Evolutionary conservation across 2,113 vertebrate species (phyloP).

Genomic region (Terrapene triunguis): DNA sequence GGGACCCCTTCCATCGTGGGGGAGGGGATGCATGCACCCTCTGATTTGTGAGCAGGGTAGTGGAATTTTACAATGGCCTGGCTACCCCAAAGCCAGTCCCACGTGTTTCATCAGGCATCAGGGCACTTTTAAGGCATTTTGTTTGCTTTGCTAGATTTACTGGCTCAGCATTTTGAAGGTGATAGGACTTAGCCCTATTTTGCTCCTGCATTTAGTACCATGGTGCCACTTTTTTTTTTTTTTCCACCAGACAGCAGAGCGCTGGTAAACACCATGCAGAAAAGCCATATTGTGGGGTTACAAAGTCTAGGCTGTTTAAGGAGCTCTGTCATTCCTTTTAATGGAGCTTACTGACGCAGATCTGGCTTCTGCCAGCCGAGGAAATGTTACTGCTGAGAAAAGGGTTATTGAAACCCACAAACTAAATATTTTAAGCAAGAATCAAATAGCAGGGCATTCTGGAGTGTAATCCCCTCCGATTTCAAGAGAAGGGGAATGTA

Average conservation of each 20-base stretch:
- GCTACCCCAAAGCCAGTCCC: background rate
- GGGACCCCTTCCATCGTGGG: accelerated
- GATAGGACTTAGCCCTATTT: slow-evolving; percentile 55
- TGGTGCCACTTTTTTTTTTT: background rate
- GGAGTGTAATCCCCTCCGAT: slow-evolving; percentile 52
- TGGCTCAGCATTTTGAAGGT: background rate
- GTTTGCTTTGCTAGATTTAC: background rate
- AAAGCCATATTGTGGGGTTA: slow-evolving; percentile 74
- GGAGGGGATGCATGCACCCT: background rate
- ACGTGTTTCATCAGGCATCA: background rate
- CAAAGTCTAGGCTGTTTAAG: slow-evolving; percentile 75
- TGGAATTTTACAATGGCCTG: background rate
- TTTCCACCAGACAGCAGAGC: slow-evolving; percentile 64
- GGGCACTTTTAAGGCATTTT: background rate
- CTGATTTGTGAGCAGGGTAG: background rate
- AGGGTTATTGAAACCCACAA: slow-evolving; percentile 72
- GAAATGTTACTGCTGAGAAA: slow-evolving; percentile 74
- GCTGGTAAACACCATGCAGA: slow-evolving; percentile 71
- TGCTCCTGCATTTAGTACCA: slow-evolving; percentile 57
- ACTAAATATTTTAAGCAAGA: slow-evolving; percentile 71
- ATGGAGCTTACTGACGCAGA: slow-evolving; percentile 72
- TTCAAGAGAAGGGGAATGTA: slow-evolving; percentile 21
- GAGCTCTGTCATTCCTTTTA: slow-evolving; percentile 74
- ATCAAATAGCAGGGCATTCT: slow-evolving; percentile 61
- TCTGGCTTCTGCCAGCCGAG: slow-evolving; percentile 73